Evolutionary conservation across 2,113 vertebrate species (phyloP), one percentile per base, ranked within the genome.

Genomic region (Morone saxatilis): DNA sequence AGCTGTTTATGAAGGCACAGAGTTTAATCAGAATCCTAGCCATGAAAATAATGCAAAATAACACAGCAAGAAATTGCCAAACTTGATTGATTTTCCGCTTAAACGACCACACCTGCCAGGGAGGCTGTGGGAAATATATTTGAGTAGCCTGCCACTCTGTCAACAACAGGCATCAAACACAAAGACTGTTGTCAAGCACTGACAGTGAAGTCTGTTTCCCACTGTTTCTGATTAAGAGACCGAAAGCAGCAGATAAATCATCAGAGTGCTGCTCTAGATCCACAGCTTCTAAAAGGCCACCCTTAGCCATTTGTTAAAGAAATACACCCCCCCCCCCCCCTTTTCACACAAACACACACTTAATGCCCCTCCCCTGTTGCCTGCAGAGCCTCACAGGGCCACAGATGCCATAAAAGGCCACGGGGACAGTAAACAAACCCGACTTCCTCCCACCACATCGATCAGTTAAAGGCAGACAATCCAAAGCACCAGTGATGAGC

Each of bases 341-440:
- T n/a, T 7, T 7, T 40, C 61, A 57, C 50, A 72, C 40, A 53
- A 2, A 54, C 59, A 69, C 68, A 83, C 61, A 77, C 41, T 13
- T 63, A 71, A 43, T 45, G 43, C 51, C 38, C 61, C 60, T 68
- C 62, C 43, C 48, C 17, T 16, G n/a, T 11, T 25, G 45, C 50
- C 63, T 40, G 53, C 66, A 60, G 80, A 85, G 45, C 63, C 51
- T 4, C 80, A 71, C 25, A 6, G 25, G 77, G 47, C 63, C 69
- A 73, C 78, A 80, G 69, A 86, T 89, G 77, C 79, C 75, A 59
- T 14, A 11, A 83, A 50, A 83, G 76, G 79, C 86, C 92, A 84
- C 63, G 0, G 59, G 76, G 66, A 51, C 72, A 53, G 60, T 45
- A 83, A 85, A 89, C 51, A 6, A 76, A 72, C 51, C 31, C 40